Conservation (phyloP, 1,140 invertebrate genomes). For the Choristoneura fumiferana region DNA sequence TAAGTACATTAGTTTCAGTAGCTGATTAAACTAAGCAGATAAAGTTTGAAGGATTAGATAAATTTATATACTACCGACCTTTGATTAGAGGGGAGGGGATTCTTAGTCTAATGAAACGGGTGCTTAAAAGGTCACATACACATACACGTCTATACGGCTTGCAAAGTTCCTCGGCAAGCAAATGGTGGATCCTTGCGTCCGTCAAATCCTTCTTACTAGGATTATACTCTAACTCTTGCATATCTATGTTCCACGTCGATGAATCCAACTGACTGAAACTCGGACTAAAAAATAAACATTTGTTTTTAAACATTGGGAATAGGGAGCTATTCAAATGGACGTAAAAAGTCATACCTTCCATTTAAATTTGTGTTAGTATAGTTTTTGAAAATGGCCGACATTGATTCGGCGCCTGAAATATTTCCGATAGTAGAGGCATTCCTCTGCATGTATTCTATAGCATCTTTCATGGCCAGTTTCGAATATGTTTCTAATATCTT, state of each 20-base stretch:
- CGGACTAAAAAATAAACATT: constrained; percentile 77
- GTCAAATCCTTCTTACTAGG: constrained; percentile 94
- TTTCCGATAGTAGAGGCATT: constrained; percentile 91
- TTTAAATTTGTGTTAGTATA: constrained; percentile 90
- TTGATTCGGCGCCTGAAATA: constrained; percentile 91
- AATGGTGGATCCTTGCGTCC: constrained; percentile 95
- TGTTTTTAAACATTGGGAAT: not conserved
- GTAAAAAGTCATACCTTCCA: constrained; percentile 81
- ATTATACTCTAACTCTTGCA: constrained; percentile 95
- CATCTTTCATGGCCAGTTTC: constrained; percentile 95
- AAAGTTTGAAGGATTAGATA: not conserved
- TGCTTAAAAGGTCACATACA: constrained; percentile 31
- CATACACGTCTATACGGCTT: constrained; percentile 93
- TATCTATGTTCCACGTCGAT: constrained; percentile 92
- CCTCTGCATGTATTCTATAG: constrained; percentile 92
- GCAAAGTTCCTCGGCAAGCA: constrained; percentile 93
- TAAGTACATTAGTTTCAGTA: no score
- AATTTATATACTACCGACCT: not conserved
- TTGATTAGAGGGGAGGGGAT: no score
- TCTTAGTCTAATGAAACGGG: constrained; percentile 17
- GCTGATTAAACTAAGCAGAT: not conserved
- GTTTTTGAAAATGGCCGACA: constrained; percentile 93
- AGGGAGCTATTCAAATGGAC: not conserved
- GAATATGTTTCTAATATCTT: constrained; percentile 97
- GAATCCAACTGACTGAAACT: constrained; percentile 89